Evolutionary conservation across 2,797 vertebrate species (phyloP), one percentile per base, ranked within the genome.

Genomic region (Lutra lutra): DNA sequence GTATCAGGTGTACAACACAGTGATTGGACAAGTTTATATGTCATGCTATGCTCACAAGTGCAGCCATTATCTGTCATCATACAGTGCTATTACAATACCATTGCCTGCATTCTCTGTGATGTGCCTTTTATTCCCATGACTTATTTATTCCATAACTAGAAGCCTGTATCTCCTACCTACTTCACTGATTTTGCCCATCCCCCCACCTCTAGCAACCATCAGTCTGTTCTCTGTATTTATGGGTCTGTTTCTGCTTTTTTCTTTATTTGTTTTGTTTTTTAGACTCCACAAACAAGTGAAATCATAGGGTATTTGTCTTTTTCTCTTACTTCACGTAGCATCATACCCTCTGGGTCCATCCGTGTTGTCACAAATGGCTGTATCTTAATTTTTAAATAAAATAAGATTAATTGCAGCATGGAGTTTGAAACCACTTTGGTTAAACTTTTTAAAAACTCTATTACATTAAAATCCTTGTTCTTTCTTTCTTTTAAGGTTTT

Each of bases 311-410:
- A 68, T 68, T 68, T 35, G 64, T 68, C n/a, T 68, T 68, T 35
- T 8, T 68, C 17, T 35, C n/a, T 35, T 35, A 68, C 9, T 68
- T 68, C 66, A 68, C 17, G 21, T 68, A 35, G n/a, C 66, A 35
- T 68, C 17, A 68, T 68, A 68, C 9, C 66, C 66, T 68, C 8
- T 68, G n/a, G 18, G 18, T 68, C 66, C n/a, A 68, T 75, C 40
- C 43, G 17, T 75, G 25, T 46, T 46, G 40, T 75, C 73, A 75
- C 27, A 75, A 75, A 75, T 48, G 73, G 27, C 43, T 29, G 1
- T 46, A 75, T 32, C 43, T 96, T 54, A 89, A 9, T 92, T 95
- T 96, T 89, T 60, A 32, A 86, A 89, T 89, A 89, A 93, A 96
- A 89, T 62, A 86, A 96, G 13, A 25, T 93, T 87, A 89, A 7